A percentile compares a stretch with the other conserved stretches of the same genome.
Conservation (phyloP, 2,888 invertebrate genomes). For the Sarcophaga variegata region DNA sequence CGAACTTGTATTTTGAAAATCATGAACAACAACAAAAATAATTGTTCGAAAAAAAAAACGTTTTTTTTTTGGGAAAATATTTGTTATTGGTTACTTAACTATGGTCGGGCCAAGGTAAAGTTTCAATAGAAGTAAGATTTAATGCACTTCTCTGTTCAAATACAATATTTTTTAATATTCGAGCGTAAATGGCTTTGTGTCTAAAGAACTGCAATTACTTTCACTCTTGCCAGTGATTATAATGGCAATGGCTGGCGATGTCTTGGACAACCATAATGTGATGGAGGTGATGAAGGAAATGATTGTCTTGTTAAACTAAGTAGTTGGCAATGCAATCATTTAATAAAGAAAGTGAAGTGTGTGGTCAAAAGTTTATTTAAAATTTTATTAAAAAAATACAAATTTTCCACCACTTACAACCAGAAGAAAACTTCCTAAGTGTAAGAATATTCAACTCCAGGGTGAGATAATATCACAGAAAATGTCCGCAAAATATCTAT, state of each 20-base stretch:
- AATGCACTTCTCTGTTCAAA: constrained; percentile 27
- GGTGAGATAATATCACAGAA: too few relatives aligned
- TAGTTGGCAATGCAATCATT: constrained; percentile 19
- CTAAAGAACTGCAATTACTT: constrained; percentile 21
- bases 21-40: background rate
- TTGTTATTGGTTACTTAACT: background rate
- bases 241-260: background rate
- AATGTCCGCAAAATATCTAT: too few relatives aligned
- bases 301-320: constrained; percentile 33
- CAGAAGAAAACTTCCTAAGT: too few relatives aligned
- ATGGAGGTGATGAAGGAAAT: constrained; percentile 10
- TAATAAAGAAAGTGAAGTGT: background rate
- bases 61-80: background rate
- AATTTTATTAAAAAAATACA: too few relatives aligned
- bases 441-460: too few relatives aligned
- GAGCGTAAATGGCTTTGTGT: constrained; percentile 19
- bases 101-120: constrained; percentile 16
- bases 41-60: too few relatives aligned
- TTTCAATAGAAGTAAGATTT: constrained; percentile 33
- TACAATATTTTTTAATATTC: constrained; percentile 13
- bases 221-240: constrained; percentile 6
- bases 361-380: too few relatives aligned
- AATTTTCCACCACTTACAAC: too few relatives aligned
- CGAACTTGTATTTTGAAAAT: background rate
- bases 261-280: too few relatives aligned